Evolutionary conservation across 2,888 invertebrate genomes (phyloP).

Genomic region (Rhyacophila evoluta): DNA sequence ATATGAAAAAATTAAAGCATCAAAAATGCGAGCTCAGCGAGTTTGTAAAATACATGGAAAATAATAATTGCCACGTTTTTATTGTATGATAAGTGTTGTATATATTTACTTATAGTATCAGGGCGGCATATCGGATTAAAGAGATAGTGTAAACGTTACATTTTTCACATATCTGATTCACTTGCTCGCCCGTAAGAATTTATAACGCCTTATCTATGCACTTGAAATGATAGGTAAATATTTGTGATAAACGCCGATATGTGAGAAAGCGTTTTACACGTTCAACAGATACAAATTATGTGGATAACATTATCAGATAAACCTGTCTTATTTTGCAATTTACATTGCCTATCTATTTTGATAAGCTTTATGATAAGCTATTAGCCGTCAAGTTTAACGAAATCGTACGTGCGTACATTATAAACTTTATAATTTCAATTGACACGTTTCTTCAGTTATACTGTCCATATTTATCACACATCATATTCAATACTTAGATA

Average conservation of each 20-base stretch:
- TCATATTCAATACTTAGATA: too few relatives aligned
- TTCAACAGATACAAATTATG: background rate
- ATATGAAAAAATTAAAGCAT: too few relatives aligned
- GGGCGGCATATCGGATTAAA: too few relatives aligned
- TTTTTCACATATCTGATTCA: background rate
- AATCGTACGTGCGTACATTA: background rate
- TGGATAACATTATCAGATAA: background rate
- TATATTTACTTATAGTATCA: too few relatives aligned
- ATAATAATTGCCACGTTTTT: too few relatives aligned
- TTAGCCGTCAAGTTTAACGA: background rate
- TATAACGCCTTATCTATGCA: background rate
- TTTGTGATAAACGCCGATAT: background rate
- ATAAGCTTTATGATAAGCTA: conserved; percentile 6
- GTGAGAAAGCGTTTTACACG: background rate
- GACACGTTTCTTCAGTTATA: too few relatives aligned
- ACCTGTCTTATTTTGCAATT: background rate
- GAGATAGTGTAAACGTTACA: too few relatives aligned
- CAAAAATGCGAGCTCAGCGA: too few relatives aligned
- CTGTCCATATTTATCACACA: too few relatives aligned
- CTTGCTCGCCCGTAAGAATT: background rate
- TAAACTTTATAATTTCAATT: background rate
- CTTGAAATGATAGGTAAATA: background rate
- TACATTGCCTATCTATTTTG: background rate
- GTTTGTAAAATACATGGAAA: too few relatives aligned
- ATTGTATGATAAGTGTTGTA: too few relatives aligned